Evolutionary conservation across 2,888 invertebrate species (phyloP).

Genomic region (Falcaria lacertinaria): DNA sequence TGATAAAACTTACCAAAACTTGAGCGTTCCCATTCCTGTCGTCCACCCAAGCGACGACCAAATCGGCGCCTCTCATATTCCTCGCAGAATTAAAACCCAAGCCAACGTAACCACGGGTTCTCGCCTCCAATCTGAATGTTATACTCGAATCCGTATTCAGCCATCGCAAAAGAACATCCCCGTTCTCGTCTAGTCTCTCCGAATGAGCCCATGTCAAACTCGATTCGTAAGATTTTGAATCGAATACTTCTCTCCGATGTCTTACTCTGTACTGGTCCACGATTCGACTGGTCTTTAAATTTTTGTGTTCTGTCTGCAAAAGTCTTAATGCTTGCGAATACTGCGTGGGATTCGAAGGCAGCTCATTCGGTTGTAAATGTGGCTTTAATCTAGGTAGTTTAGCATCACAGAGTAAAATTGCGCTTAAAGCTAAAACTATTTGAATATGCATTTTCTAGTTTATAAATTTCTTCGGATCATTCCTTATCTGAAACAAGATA

Average conservation of each 20-base stretch:
- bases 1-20: conserved; percentile 85
- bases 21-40: conserved; percentile 83
- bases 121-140: conserved; percentile 90
- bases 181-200: conserved; percentile 75
- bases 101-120: conserved; percentile 91
- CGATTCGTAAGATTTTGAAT: conserved; percentile 65
- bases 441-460: conserved; percentile 58
- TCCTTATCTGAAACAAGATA: conserved; percentile 63
- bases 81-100: conserved; percentile 92
- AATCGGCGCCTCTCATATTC: conserved; percentile 89
- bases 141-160: conserved; percentile 87
- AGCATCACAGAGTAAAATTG: conserved; percentile 63
- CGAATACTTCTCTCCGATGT: conserved; percentile 62
- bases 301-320: conserved; percentile 53
- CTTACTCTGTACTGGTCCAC: conserved; percentile 57
- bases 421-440: conserved; percentile 54
- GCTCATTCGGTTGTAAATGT: conserved; percentile 46
- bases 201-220: conserved; percentile 81
- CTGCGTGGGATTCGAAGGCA: conserved; percentile 51
- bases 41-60: conserved; percentile 94
- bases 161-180: conserved; percentile 83
- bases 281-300: conserved; percentile 60
- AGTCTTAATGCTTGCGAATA: conserved; percentile 46
- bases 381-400: conserved; percentile 59
- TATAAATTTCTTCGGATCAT: conserved; percentile 40